Conservation (phyloP, 2,797 vertebrate species). For the Euphonia xanthogaster region DNA sequence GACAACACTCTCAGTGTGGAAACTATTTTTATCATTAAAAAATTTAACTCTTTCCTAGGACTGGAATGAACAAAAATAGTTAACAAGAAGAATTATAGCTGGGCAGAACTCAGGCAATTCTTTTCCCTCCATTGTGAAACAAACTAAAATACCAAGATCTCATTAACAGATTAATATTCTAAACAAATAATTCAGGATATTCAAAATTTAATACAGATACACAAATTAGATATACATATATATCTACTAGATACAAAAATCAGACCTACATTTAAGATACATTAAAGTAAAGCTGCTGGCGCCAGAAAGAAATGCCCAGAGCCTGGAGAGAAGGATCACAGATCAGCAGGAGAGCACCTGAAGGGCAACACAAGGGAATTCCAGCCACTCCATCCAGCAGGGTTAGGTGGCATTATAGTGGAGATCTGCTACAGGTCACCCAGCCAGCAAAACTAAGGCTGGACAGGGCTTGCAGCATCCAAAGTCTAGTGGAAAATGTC, state of each 20-base stretch:
- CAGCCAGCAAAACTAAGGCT: neutral
- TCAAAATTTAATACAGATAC: neutral
- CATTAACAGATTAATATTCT: neutral
- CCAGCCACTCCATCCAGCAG: neutral
- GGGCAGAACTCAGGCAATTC: neutral
- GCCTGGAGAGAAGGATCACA: neutral
- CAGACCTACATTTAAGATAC: neutral
- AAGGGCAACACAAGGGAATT: neutral
- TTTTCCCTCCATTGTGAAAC: neutral
- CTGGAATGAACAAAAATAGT: neutral
- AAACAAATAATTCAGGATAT: neutral
- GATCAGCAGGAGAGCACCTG: neutral
- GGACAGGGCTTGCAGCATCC: neutral
- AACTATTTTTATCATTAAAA: neutral
- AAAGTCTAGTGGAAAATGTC: neutral
- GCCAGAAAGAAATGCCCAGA: neutral
- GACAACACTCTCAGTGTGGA: neutral
- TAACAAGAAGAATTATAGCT: neutral
- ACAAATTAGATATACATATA: neutral
- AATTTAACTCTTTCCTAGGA: neutral
- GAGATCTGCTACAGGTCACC: neutral
- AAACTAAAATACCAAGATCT: neutral
- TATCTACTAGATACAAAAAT: neutral
- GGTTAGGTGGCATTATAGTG: neutral
- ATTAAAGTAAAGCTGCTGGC: neutral